Percentiles rank a stretch among this genome's conserved stretches.
Conservation (phyloP, 2,797 vertebrate species). For the Halcyon smyrnensis region DNA sequence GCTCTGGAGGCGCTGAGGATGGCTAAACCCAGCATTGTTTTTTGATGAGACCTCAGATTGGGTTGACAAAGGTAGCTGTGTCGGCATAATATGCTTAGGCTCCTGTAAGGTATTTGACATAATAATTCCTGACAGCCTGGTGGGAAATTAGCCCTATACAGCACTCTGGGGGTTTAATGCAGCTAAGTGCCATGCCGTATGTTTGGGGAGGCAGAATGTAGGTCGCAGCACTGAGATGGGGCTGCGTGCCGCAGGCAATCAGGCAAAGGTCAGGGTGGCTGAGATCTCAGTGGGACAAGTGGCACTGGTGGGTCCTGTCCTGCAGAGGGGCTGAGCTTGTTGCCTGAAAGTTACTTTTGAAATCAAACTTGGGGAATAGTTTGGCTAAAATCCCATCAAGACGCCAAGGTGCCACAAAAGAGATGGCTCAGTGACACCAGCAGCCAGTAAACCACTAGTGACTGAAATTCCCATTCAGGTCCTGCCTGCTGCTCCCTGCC, state of each 20-base stretch:
- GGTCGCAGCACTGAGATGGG: not conserved
- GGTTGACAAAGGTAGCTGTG: slow-evolving; percentile 45
- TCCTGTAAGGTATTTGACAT: slow-evolving; percentile 61
- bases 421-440: accelerated
- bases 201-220: slow-evolving; percentile 32
- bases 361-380: not conserved
- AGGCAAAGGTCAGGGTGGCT: not conserved
- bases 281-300: not conserved
- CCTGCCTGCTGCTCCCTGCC: accelerated
- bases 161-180: slow-evolving; percentile 24
- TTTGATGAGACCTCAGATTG: slow-evolving; percentile 36
- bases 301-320: accelerated
- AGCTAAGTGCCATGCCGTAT: not conserved
- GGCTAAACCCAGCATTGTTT: not conserved
- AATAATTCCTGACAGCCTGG: slow-evolving; percentile 31
- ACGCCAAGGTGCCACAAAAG: accelerated
- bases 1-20: not conserved
- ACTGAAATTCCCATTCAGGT: not conserved
- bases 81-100: slow-evolving; percentile 22
- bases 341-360: not conserved
- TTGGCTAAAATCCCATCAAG: not conserved
- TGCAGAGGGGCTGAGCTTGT: not conserved
- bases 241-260: not conserved
- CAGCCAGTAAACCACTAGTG: not conserved
- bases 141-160: slow-evolving; percentile 11